These are phyloP conservation scores for Parus major DNA, from an alignment of 2,113 vertebrate species.

Conservation along the genomic window DNA sequence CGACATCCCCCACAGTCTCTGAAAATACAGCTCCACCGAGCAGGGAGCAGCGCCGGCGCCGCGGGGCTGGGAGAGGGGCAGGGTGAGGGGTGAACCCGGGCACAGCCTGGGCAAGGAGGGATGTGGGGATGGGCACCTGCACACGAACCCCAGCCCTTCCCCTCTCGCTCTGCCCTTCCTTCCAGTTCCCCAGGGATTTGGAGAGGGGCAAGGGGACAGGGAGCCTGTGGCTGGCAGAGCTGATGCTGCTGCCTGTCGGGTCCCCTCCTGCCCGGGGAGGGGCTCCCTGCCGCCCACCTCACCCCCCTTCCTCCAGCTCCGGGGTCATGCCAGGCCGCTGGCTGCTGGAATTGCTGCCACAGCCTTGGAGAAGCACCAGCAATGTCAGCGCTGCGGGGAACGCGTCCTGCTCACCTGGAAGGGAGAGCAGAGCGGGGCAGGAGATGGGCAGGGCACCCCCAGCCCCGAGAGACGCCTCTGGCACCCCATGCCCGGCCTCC, in stretches of 20 bases:
- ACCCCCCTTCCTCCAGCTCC: neutral
- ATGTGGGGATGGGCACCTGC: fast-evolving
- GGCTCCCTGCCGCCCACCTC: neutral
- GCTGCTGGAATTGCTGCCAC: neutral
- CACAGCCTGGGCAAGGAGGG: neutral
- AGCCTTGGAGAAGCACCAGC: neutral
- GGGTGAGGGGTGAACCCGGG: fast-evolving
- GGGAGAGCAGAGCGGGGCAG: neutral
- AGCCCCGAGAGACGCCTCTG: neutral
- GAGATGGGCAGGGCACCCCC: neutral
- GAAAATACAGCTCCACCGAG: slow-evolving; percentile 36
- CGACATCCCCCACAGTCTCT: slow-evolving; percentile 65
- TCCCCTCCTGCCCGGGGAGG: neutral
- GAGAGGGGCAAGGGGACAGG: neutral
- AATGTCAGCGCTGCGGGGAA: neutral
- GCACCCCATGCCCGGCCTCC: neutral
- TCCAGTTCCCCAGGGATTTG: neutral
- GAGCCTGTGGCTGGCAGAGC: neutral
- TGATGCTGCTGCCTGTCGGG: neutral
- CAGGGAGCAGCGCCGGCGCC: neutral
- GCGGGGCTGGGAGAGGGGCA: neutral
- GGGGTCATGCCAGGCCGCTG: neutral
- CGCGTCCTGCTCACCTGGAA: neutral
- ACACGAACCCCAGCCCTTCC: neutral
- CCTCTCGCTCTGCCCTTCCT: neutral